Percentiles rank a stretch among this genome's conserved stretches.
Conservation (phyloP, 2,113 vertebrate species). For the Porphyrio hochstetteri region DNA sequence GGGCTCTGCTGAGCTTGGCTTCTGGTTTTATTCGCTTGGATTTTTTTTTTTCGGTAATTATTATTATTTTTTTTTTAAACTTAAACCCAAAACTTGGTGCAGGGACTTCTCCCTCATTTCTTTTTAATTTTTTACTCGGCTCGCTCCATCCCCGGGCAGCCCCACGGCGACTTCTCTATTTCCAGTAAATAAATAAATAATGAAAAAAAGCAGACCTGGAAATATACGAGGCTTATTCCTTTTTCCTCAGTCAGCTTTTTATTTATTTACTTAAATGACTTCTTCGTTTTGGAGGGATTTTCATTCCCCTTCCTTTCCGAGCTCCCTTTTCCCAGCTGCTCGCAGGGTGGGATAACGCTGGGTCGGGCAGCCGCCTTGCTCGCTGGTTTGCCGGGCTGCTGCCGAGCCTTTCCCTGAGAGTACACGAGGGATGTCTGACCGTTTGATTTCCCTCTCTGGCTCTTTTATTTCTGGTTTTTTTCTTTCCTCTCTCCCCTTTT, state of each 20-base stretch:
- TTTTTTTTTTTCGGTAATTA: background rate
- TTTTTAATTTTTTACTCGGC: fast-evolving
- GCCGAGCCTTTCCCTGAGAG: background rate
- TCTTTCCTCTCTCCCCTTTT: background rate
- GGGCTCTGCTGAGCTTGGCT: background rate
- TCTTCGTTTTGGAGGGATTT: background rate
- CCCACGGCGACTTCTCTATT: background rate
- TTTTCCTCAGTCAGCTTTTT: background rate
- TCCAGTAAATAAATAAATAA: too few species aligned
- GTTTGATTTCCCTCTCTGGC: constrained; percentile 19
- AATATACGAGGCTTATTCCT: background rate
- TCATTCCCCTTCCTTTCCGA: background rate
- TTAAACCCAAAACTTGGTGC: background rate
- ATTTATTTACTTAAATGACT: background rate
- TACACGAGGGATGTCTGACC: background rate
- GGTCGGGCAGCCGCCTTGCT: background rate
- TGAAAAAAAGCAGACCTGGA: background rate
- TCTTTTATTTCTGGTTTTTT: background rate
- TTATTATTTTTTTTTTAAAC: background rate
- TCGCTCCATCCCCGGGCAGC: fast-evolving
- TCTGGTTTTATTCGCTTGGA: too few species aligned
- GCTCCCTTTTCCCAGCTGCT: background rate
- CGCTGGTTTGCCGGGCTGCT: background rate
- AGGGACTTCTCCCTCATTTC: background rate
- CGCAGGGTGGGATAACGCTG: background rate